Evolutionary conservation across 1,140 invertebrate species (phyloP).

Genomic region (Apis florea): DNA sequence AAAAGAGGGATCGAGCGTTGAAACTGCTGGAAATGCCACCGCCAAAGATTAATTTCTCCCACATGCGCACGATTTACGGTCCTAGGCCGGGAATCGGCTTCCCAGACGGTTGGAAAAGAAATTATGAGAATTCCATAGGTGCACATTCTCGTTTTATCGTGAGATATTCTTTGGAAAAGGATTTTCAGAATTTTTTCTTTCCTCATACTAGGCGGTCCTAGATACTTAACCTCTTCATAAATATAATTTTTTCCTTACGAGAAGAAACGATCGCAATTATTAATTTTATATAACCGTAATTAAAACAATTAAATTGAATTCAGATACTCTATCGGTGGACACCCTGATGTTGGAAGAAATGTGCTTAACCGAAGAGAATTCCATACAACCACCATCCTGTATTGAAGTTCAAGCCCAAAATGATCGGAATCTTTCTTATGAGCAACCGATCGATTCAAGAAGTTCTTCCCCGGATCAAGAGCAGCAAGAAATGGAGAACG

Average conservation of each 20-base stretch:
- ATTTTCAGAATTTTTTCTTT: neutral
- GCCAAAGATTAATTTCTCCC: constrained; percentile 45
- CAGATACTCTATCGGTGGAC: constrained; percentile 51
- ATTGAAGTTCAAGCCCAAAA: neutral
- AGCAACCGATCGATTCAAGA: neutral
- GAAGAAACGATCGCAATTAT: too few species aligned
- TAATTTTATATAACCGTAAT: neutral
- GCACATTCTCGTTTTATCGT: neutral
- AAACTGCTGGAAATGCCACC: constrained; percentile 57
- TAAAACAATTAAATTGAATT: neutral
- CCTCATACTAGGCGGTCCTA: neutral
- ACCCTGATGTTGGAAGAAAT: constrained; percentile 53
- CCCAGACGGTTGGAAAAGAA: neutral
- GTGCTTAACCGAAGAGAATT: constrained; percentile 23
- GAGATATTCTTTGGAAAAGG: too few species aligned
- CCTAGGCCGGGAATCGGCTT: neutral
- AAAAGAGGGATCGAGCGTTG: constrained; percentile 18
- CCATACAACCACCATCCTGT: rapidly evolving
- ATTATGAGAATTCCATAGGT: constrained; percentile 26
- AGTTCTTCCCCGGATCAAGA: neutral
- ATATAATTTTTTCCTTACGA: too few species aligned
- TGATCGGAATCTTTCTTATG: neutral
- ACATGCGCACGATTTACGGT: neutral
- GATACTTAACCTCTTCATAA: neutral
- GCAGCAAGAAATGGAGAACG: constrained; percentile 1